Conservation (phyloP, 1,140 invertebrate species). For the Ptiloglossa arizonensis region DNA sequence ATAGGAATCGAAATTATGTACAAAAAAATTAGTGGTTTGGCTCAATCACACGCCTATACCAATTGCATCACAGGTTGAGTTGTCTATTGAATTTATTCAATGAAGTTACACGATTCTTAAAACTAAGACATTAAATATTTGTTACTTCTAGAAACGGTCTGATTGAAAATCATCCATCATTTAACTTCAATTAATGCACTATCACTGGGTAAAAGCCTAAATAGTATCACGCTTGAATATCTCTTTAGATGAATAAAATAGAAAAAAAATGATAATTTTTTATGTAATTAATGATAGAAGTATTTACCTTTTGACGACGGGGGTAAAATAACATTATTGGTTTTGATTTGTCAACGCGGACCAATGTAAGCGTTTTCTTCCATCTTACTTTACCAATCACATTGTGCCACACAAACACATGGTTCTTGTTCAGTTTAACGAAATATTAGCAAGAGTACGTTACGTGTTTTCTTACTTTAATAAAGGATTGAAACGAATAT, state of each 20-base stretch:
- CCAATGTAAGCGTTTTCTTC: conserved; percentile 60
- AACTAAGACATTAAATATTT: too few species aligned
- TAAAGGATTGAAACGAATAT: conserved; percentile 24
- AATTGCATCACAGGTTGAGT: too few species aligned
- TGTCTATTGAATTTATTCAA: too few species aligned
- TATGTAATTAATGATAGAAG: not conserved
- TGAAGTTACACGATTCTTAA: too few species aligned
- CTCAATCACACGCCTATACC: too few species aligned
- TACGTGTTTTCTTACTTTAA: conserved; percentile 58
- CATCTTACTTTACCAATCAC: conserved; percentile 64
- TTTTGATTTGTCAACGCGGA: conserved; percentile 72
- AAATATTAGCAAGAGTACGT: conserved; percentile 30
- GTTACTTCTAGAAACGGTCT: too few species aligned
- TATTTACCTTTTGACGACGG: not conserved
- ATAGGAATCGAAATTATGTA: too few species aligned
- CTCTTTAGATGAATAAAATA: not conserved
- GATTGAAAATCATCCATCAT: too few species aligned
- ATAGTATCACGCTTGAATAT: too few species aligned
- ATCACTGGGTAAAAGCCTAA: too few species aligned
- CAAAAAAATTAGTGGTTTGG: too few species aligned
- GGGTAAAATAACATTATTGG: conserved; percentile 31
- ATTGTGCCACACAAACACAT: conserved; percentile 75
- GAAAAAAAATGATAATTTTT: not conserved
- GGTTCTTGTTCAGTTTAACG: conserved; percentile 48
- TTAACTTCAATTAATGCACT: too few species aligned